Evolutionary conservation across 2,113 vertebrate species (phyloP).

Genomic region (Cinclus cinclus): DNA sequence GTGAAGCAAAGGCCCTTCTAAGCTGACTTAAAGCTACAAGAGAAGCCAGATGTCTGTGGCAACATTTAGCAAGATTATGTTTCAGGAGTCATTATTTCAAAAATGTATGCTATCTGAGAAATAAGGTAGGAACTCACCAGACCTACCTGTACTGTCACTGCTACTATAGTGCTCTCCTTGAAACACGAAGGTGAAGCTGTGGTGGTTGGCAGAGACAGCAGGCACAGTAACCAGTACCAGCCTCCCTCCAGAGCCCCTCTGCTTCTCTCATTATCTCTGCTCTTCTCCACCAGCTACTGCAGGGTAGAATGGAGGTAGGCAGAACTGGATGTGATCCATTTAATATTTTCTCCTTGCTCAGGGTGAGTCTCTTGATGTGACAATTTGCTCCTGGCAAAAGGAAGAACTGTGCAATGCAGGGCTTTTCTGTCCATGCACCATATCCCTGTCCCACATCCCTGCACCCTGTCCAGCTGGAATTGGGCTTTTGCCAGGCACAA

Average conservation of each 20-base stretch:
- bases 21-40: not conserved
- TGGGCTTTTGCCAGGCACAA: fast-evolving
- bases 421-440: not conserved
- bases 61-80: not conserved
- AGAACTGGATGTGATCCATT: not conserved
- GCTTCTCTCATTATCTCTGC: not conserved
- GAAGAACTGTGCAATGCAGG: not conserved
- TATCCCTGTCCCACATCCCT: not conserved
- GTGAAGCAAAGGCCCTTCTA: not conserved
- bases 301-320: not conserved
- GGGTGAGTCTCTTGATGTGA: not conserved
- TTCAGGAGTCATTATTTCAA: not conserved
- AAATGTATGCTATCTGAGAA: not conserved
- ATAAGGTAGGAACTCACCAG: not conserved
- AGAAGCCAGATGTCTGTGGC: not conserved
- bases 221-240: not conserved
- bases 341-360: not conserved
- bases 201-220: not conserved
- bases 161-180: not conserved
- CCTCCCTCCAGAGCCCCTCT: not conserved
- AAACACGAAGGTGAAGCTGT: not conserved
- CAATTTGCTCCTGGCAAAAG: not conserved
- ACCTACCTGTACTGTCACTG: no score
- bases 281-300: not conserved
- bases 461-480: fast-evolving